phyloP scores from a whole-genome alignment of 2,113 vertebrate species.

The Tiliqua scincoides region DNA sequence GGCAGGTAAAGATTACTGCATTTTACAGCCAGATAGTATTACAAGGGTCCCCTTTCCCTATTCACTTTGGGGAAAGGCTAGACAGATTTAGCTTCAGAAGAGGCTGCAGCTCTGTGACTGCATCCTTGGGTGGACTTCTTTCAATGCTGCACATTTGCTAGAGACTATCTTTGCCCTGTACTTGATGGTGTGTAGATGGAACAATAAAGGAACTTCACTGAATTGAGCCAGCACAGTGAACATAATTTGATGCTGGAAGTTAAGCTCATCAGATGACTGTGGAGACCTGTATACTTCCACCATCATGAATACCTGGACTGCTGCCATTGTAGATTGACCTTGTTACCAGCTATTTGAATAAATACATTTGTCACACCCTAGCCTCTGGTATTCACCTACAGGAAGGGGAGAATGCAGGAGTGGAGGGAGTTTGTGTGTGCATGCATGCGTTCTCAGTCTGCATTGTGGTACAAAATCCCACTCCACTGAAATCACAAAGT shows the following conservation, averaged over 20 bases:
- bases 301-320: neutral
- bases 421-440: too few species aligned
- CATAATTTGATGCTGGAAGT: neutral
- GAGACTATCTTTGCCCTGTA: neutral
- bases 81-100: neutral
- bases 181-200: neutral
- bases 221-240: neutral
- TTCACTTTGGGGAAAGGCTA: neutral
- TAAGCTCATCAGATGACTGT: neutral
- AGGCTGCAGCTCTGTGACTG: neutral
- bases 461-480: too few species aligned
- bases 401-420: neutral
- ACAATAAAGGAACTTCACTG: neutral
- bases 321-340: conserved; percentile 3
- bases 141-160: neutral
- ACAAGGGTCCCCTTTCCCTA: neutral
- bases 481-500: neutral
- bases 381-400: neutral
- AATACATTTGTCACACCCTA: conserved; percentile 3
- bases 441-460: too few species aligned
- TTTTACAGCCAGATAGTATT: neutral
- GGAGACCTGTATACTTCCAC: neutral
- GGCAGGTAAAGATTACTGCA: neutral
- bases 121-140: neutral
- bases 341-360: conserved; percentile 21